phyloP scores from a whole-genome alignment of 2,888 invertebrate species.

The Eristalis pertinax region DNA sequence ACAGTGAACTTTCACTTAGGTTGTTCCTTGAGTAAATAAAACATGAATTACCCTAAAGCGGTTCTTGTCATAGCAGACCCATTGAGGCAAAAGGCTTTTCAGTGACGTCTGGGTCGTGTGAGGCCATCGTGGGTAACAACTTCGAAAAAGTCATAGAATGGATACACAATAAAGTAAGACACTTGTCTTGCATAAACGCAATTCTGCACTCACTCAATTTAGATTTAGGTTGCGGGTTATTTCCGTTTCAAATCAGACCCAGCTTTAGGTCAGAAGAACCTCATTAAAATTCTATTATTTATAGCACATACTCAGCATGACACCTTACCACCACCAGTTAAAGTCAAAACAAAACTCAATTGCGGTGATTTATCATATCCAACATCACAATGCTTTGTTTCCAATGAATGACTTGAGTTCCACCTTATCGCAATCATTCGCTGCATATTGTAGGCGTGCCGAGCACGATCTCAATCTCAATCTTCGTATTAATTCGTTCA shows the following conservation, averaged over 20 bases:
- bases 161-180: too few relatives aligned
- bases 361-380: background rate
- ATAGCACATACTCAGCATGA: background rate
- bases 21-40: background rate
- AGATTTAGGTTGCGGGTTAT: too few relatives aligned
- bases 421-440: background rate
- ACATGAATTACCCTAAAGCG: background rate
- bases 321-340: background rate
- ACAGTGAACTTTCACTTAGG: background rate
- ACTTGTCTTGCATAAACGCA: too few relatives aligned
- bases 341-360: background rate
- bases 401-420: background rate
- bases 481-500: constrained; percentile 3
- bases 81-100: background rate
- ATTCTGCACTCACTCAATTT: too few relatives aligned
- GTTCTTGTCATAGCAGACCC: background rate
- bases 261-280: background rate
- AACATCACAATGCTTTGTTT: background rate
- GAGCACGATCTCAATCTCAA: background rate
- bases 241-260: too few relatives aligned
- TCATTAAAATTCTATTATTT: background rate
- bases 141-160: too few relatives aligned
- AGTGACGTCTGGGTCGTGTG: background rate
- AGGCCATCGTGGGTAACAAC: too few relatives aligned
- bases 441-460: background rate